Base-by-base conservation (phyloP, 2,113 vertebrate genomes). In the Gopherus flavomarginatus region DNA sequence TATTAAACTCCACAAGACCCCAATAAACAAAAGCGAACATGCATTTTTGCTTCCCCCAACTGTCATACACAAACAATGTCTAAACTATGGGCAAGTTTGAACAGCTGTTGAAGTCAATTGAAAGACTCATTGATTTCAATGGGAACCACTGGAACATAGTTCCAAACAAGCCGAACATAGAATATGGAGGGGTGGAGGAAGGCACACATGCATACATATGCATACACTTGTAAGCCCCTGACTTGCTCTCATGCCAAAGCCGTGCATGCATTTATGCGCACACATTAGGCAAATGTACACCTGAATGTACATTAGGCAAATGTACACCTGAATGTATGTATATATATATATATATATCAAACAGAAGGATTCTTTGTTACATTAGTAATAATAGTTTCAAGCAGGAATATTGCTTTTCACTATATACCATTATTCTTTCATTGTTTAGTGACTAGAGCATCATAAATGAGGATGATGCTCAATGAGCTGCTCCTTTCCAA, bases 401-500 rank as follows among this genome's bases (percentile, higher is more conserved):
- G 47, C 13, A 77, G 88, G 83, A 93, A 91, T 85, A 95, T 72
- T 94, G n/a, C 10, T 72, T 19, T 88, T 90, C 31, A 91, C 14
- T 72, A 27, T 53, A 38, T 95, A 88, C 62, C 47, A 87, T 79
- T 95, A 88, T 94, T 92, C 75, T 93, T 90, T 92, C 83, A 56
- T 84, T 92, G 59, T 16, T 89, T 92, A 90, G 72, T 83, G 83
- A 53, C 19, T 88, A 91, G 35, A 95, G 57, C 85, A 90, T 91
- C 81, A 81, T 35, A 95, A 96, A 90, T 84, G 44, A 96, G 35
- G 62, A 94, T 89, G 77, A 62, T 80, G 93, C 35, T 94, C 85
- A 94, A 91, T 83, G 35, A 95, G 38, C 75, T 82, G 62, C 75
- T 82, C n/a, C 77, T 91, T 94, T 94, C 59, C 47, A 93, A 97